Evolutionary conservation across 2,113 vertebrate species (phyloP).

Genomic region (Oreocharis arfaki): DNA sequence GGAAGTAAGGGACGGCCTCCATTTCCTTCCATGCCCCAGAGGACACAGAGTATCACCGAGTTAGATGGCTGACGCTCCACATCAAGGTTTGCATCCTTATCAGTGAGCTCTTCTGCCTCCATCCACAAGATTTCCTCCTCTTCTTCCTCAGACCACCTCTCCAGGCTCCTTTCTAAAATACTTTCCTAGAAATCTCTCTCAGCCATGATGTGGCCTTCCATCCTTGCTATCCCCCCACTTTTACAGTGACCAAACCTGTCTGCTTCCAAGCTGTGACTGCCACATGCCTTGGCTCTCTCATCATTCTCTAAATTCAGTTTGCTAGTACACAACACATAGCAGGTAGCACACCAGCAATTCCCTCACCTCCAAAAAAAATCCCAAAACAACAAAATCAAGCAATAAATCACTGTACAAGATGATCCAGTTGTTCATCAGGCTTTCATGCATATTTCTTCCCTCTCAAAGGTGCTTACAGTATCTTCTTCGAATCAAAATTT

Average conservation of each 20-base stretch:
- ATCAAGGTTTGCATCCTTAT: neutral
- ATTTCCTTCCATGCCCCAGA: neutral
- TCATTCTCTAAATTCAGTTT: neutral
- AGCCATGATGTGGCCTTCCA: neutral
- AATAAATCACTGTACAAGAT: neutral
- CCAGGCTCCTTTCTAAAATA: neutral
- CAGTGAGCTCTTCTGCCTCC: neutral
- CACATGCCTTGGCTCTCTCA: accelerated
- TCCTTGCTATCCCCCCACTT: neutral
- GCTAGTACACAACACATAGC: neutral
- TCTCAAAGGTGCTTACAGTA: neutral
- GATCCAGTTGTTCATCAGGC: neutral
- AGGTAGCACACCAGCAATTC: neutral
- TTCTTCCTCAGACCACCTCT: neutral
- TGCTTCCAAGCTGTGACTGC: neutral
- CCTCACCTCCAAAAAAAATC: neutral
- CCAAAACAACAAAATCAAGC: neutral
- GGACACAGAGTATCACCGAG: neutral
- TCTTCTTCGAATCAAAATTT: neutral
- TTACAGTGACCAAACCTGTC: neutral
- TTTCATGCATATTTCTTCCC: neutral
- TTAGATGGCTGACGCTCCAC: neutral
- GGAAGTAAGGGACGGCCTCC: neutral
- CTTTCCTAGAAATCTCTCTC: neutral
- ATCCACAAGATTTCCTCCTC: neutral